Evolutionary conservation across 2,888 invertebrate genomes (phyloP).

Genomic region (Itoplectis maculator): DNA sequence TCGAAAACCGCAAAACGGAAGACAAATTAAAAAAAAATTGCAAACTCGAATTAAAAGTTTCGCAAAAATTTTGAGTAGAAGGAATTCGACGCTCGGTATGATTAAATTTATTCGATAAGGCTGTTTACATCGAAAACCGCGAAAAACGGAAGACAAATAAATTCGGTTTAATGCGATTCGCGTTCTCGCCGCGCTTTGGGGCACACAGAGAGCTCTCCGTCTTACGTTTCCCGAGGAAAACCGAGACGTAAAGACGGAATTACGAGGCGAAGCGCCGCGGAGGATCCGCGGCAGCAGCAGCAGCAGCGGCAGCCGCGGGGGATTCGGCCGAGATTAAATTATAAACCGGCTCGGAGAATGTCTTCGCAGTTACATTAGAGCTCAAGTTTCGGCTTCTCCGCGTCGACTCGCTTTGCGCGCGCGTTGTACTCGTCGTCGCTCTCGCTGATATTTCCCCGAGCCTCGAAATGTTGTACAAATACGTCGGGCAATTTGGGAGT

Average conservation of each 20-base stretch:
- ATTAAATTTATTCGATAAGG: not conserved
- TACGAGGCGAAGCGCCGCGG: not conserved
- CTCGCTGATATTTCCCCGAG: not conserved
- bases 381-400: constrained; percentile 13
- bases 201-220: constrained; percentile 7
- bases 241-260: constrained; percentile 5
- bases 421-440: not conserved
- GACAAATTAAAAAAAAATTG: no score
- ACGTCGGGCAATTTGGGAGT: no score
- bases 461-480: not conserved
- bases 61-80: no score
- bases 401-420: no score
- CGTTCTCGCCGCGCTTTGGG: not conserved
- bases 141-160: not conserved
- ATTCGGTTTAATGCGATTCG: constrained; percentile 1
- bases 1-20: not conserved
- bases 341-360: constrained; percentile 31
- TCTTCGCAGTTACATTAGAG: constrained; percentile 32
- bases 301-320: constrained; percentile 11
- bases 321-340: constrained; percentile 25
- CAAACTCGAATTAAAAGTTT: no score
- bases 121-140: not conserved
- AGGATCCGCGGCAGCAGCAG: no score
- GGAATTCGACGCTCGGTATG: not conserved
- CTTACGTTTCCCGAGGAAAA: constrained; percentile 9